Conservation (phyloP, 1,140 invertebrate genomes). For the Phenacoccus solenopsis region DNA sequence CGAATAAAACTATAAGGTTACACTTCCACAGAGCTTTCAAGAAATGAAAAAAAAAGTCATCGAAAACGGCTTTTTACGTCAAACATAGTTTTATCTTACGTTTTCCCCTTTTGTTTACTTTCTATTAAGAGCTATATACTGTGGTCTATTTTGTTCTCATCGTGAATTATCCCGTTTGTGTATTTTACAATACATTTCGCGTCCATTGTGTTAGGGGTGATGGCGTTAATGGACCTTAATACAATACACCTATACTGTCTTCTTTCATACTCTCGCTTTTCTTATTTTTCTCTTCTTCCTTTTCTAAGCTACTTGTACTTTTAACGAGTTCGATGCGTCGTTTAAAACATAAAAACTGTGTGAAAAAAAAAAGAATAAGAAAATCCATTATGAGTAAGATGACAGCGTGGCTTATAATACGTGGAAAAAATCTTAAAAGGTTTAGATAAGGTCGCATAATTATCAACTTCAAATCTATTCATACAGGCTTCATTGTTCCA, state of each 20-base stretch:
- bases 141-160: slow-evolving; percentile 10
- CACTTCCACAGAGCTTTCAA: slow-evolving; percentile 9
- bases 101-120: slow-evolving; percentile 12
- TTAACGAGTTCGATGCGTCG: not conserved
- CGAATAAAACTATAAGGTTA: not conserved
- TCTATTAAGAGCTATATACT: not conserved
- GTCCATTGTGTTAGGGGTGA: not conserved
- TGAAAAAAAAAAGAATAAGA: no score
- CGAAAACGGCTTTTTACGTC: slow-evolving; percentile 10
- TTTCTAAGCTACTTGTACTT: slow-evolving; percentile 1
- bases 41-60: slow-evolving; percentile 4
- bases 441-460: not conserved
- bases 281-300: slow-evolving; percentile 6
- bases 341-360: not conserved
- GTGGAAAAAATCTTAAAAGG: not conserved
- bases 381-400: not conserved
- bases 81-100: slow-evolving; percentile 16
- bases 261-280: not conserved
- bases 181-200: slow-evolving; percentile 12
- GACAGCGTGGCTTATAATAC: not conserved
- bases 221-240: slow-evolving; percentile 17
- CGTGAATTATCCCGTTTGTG: slow-evolving; percentile 17
- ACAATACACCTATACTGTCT: slow-evolving; percentile 15
- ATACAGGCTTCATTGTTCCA: not conserved
- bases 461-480: not conserved